A percentile compares a stretch with the other conserved stretches of the same genome.
These are phyloP conservation scores for Drosophila nasuta DNA, from an alignment of 1,140 invertebrate genomes.

Conservation along the genomic window DNA sequence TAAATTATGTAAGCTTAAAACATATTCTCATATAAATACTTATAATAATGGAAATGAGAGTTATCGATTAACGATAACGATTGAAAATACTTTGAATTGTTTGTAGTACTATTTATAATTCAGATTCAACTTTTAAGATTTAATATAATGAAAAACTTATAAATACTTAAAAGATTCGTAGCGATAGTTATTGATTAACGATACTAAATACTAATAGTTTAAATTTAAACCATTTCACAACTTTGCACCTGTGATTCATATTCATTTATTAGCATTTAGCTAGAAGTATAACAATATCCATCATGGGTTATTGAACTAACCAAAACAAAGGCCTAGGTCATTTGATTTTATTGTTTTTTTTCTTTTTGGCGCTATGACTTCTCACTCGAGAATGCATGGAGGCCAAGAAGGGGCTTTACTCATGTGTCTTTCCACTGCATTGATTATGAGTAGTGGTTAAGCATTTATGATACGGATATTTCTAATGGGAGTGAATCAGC, in stretches of 20 bases:
- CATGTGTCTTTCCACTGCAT: conserved; percentile 29
- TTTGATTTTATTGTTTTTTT: conserved; percentile 13
- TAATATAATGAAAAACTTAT: neutral
- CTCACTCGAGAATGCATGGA: conserved; percentile 33
- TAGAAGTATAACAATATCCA: conserved; percentile 30
- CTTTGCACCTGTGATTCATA: conserved; percentile 28
- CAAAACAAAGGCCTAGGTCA: conserved; percentile 22
- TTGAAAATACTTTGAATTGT: neutral
- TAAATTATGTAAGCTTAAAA: conserved; percentile 37
- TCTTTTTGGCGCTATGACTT: neutral
- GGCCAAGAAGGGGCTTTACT: conserved; percentile 16
- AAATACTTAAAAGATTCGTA: neutral
- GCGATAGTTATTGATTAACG: neutral
- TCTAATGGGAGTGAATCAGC: conserved; percentile 34
- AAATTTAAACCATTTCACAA: conserved; percentile 25
- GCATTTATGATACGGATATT: conserved; percentile 20
- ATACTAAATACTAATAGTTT: neutral
- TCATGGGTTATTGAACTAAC: conserved; percentile 35
- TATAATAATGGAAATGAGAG: neutral
- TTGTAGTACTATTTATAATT: conserved; percentile 17
- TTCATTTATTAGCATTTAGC: conserved; percentile 7
- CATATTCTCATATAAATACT: conserved; percentile 23
- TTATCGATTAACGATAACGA: conserved; percentile 1
- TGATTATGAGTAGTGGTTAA: conserved; percentile 5
- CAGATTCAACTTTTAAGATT: conserved; percentile 9